A percentile compares a stretch with the other conserved stretches of the same genome.
Conservation (phyloP, 64 coral and sea anemone genomes). For the Anthopleura sola region DNA sequence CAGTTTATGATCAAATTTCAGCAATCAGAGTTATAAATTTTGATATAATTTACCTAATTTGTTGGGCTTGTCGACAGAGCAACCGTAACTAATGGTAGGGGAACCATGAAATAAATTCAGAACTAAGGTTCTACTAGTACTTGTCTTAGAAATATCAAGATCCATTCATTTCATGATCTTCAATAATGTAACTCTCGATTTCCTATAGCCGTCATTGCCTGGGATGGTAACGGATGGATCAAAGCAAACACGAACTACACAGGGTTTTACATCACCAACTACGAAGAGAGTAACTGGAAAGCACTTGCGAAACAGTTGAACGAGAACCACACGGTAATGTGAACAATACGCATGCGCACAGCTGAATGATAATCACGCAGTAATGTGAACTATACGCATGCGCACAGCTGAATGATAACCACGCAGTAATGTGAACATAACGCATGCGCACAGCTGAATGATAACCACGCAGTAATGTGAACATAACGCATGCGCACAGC, state of each 20-base stretch:
- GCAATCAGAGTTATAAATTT: too few species aligned
- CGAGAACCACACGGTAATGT: constrained; percentile 1
- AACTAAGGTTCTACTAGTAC: too few species aligned
- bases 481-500: neutral
- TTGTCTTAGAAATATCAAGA: too few species aligned
- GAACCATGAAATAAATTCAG: too few species aligned
- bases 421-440: neutral
- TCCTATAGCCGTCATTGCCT: neutral
- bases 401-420: neutral
- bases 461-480: neutral
- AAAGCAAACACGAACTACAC: constrained; percentile 38
- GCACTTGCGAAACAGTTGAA: constrained; percentile 12
- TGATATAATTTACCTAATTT: too few species aligned
- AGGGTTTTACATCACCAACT: constrained; percentile 48
- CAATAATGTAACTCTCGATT: neutral
- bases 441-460: neutral
- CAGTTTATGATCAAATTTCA: too few species aligned
- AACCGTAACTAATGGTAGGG: too few species aligned
- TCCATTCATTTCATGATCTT: too few species aligned
- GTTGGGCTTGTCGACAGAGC: too few species aligned
- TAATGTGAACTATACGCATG: neutral
- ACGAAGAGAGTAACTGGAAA: constrained; percentile 46
- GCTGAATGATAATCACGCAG: neutral
- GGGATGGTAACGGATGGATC: constrained; percentile 4
- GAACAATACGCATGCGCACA: neutral